Evolutionary conservation across 2,797 vertebrate genomes (phyloP).

Genomic region (Enteromius mattozi): DNA sequence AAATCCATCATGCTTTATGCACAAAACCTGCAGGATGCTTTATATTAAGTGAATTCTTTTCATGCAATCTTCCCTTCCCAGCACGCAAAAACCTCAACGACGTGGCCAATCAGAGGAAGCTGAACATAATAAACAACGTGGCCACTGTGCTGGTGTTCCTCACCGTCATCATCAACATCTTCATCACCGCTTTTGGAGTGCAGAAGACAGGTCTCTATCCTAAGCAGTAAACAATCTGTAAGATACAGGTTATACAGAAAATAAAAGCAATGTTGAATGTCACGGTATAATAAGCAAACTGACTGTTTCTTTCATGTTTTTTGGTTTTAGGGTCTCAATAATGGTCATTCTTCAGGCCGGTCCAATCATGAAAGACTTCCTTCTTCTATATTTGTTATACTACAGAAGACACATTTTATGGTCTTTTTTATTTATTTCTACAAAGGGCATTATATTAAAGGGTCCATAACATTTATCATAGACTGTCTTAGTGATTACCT

Average conservation of each 20-base stretch:
- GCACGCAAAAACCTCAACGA: constrained; percentile 87
- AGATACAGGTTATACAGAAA: background rate
- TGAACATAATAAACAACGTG: constrained; percentile 86
- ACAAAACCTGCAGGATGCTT: constrained; percentile 35
- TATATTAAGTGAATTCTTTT: constrained; percentile 49
- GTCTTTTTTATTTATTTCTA: background rate
- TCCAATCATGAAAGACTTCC: background rate
- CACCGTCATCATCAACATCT: constrained; percentile 89
- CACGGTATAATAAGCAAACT: background rate
- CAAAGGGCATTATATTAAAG: background rate
- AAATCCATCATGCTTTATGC: background rate
- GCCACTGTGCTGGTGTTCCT: constrained; percentile 85
- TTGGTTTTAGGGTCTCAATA: constrained; percentile 26
- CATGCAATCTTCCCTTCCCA: constrained; percentile 61
- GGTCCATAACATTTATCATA: background rate
- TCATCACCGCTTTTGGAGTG: constrained; percentile 90
- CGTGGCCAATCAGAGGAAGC: constrained; percentile 81
- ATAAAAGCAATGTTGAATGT: background rate
- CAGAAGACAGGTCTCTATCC: constrained; percentile 86
- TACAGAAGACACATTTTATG: background rate
- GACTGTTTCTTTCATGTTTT: constrained; percentile 17
- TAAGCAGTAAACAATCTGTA: constrained; percentile 37
- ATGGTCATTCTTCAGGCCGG: background rate
- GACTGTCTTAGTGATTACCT: background rate
- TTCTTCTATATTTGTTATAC: background rate